Conservation (phyloP, 2,113 vertebrate genomes). For the Philantomba maxwellii region DNA sequence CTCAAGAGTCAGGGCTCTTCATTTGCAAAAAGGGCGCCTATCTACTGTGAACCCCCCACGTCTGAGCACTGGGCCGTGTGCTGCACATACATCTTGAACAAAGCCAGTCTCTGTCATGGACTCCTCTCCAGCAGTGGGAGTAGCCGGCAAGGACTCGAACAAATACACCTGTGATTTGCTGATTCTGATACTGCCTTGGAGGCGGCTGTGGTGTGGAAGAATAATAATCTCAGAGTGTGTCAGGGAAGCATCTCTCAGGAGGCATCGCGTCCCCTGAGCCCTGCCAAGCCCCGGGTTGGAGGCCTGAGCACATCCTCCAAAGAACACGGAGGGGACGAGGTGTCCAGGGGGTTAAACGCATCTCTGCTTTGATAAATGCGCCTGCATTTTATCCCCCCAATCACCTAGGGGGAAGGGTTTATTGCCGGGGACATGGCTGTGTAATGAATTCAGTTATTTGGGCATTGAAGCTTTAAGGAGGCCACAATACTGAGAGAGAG, state of each 20-base stretch:
- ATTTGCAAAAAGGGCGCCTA: not conserved
- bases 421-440: not conserved
- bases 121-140: not conserved
- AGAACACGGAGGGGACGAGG: not conserved
- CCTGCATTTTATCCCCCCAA: not conserved
- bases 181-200: accelerated
- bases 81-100: not conserved
- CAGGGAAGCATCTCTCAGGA: not conserved
- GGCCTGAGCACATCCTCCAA: not conserved
- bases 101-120: not conserved
- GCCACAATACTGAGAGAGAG: not conserved
- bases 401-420: not conserved
- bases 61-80: not conserved
- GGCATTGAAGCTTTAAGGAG: not conserved
- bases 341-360: not conserved
- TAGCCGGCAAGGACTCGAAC: not conserved
- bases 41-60: not conserved
- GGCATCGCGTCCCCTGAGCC: not conserved
- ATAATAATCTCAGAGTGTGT: not conserved
- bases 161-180: not conserved
- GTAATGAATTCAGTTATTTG: not conserved
- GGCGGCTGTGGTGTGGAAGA: accelerated
- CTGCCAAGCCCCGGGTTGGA: not conserved
- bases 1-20: not conserved
- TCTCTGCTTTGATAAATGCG: not conserved